Evolutionary conservation across 2,888 invertebrate species (phyloP).

Genomic region (Odiellus spinosus): DNA sequence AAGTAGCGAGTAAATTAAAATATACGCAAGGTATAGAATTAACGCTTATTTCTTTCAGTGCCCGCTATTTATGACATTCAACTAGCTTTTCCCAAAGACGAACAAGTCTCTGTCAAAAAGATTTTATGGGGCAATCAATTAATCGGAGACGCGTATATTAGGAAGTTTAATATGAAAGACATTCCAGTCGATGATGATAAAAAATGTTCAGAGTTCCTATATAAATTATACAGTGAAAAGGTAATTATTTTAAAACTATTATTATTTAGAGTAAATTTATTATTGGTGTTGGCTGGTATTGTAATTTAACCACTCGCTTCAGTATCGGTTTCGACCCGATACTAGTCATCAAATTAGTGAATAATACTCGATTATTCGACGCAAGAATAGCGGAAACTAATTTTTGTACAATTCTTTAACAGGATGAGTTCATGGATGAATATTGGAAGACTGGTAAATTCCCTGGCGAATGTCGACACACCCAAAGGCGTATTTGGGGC

Average conservation of each 20-base stretch:
- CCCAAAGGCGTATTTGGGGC: slow-evolving; percentile 24
- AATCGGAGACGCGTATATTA: slow-evolving; percentile 56
- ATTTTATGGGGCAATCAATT: slow-evolving; percentile 55
- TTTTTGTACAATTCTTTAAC: no score
- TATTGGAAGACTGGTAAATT: slow-evolving; percentile 26
- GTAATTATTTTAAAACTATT: slow-evolving; percentile 36
- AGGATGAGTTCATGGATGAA: slow-evolving; percentile 31
- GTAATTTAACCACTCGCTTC: no score
- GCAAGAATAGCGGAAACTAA: no score
- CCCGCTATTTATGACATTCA: slow-evolving; percentile 18
- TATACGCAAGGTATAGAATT: no score
- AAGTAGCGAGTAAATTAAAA: slow-evolving; percentile 22
- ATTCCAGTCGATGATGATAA: slow-evolving; percentile 56
- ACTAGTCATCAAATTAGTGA: no score
- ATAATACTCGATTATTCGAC: no score
- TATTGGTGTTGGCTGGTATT: no score
- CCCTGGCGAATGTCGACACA: slow-evolving; percentile 20
- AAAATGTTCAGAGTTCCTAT: slow-evolving; percentile 61
- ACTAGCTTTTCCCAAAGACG: slow-evolving; percentile 20
- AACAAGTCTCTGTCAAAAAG: slow-evolving; percentile 50
- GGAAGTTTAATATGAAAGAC: slow-evolving; percentile 60
- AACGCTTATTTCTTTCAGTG: slow-evolving; percentile 20
- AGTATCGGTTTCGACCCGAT: no score
- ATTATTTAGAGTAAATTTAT: slow-evolving; percentile 4
- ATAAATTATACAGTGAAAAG: slow-evolving; percentile 62